phyloP scores from a whole-genome alignment of 2,797 vertebrate species.

The Danio choprae region DNA sequence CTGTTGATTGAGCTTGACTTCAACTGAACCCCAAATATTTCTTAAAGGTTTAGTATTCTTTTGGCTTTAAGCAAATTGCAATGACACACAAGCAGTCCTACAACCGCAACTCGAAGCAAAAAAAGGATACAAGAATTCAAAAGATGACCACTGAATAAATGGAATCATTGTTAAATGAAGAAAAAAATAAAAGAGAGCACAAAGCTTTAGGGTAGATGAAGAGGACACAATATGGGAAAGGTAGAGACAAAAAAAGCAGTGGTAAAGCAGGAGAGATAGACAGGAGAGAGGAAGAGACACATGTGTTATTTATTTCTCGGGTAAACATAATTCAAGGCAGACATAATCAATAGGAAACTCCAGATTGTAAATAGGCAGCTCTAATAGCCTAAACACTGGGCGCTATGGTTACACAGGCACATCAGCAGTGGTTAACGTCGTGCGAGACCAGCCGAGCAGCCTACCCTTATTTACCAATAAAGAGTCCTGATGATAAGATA shows the following conservation, averaged over 20 bases:
- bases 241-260: conserved; percentile 57
- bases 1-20: background rate
- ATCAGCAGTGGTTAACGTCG: conserved; percentile 71
- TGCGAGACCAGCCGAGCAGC: conserved; percentile 63
- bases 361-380: conserved; percentile 87
- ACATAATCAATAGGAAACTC: conserved; percentile 97
- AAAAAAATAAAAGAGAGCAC: conserved; percentile 28
- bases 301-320: conserved; percentile 98
- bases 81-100: conserved; percentile 16
- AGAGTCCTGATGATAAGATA: conserved; percentile 84
- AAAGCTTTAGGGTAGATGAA: conserved; percentile 32
- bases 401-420: conserved; percentile 83
- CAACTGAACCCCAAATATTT: background rate
- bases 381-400: conserved; percentile 93
- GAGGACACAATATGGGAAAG: conserved; percentile 60
- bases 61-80: background rate
- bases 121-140: background rate
- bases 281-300: conserved; percentile 69
- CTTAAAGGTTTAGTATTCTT: background rate
- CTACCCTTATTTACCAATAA: conserved; percentile 83
- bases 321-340: conserved; percentile 93
- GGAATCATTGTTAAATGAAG: conserved; percentile 27
- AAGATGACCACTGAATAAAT: conserved; percentile 22
- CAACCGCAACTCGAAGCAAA: background rate
- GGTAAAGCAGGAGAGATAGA: conserved; percentile 33